phyloP scores from a whole-genome alignment of 2,113 vertebrate genomes.

The Romanogobio albipinnatus region DNA sequence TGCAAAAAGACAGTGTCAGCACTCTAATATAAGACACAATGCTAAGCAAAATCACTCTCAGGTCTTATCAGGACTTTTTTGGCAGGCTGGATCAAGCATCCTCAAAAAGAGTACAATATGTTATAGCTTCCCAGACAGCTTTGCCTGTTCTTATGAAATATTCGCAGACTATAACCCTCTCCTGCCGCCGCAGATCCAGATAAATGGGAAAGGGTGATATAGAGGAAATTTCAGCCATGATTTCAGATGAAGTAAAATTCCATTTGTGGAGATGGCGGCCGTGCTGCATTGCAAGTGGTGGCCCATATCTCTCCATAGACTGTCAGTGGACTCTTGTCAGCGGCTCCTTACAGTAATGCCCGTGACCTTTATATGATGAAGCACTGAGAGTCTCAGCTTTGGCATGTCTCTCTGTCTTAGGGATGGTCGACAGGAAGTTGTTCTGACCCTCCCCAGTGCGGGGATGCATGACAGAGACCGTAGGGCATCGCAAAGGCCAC shows the following conservation, averaged over 20 bases:
- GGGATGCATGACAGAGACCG: conserved; percentile 66
- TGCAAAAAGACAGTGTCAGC: conserved; percentile 58
- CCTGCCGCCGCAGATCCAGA: not conserved
- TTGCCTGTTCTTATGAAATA: conserved; percentile 28
- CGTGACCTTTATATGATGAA: conserved; percentile 76
- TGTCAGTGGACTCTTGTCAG: conserved; percentile 62
- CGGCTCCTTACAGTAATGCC: conserved; percentile 58
- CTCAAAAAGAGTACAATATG: conserved; percentile 48
- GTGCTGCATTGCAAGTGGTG: conserved; percentile 47
- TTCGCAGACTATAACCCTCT: not conserved
- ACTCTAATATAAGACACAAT: conserved; percentile 53
- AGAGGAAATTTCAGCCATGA: conserved; percentile 46
- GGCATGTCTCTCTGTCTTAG: conserved; percentile 74
- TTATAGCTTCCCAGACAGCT: conserved; percentile 28
- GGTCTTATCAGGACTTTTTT: conserved; percentile 55
- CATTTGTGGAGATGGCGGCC: conserved; percentile 42
- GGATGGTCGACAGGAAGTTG: conserved; percentile 64
- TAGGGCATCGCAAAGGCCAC: conserved; percentile 69
- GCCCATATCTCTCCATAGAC: conserved; percentile 49
- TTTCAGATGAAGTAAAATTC: conserved; percentile 55
- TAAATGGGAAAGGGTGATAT: conserved; percentile 30
- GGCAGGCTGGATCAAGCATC: conserved; percentile 57
- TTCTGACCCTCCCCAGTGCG: conserved; percentile 57
- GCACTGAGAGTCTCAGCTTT: conserved; percentile 58
- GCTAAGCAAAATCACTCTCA: conserved; percentile 56